A percentile compares a stretch with the other conserved stretches of the same genome.
Evolutionary conservation across 2,888 invertebrate genomes (phyloP).

Genomic region (Nemoura dubitans): DNA sequence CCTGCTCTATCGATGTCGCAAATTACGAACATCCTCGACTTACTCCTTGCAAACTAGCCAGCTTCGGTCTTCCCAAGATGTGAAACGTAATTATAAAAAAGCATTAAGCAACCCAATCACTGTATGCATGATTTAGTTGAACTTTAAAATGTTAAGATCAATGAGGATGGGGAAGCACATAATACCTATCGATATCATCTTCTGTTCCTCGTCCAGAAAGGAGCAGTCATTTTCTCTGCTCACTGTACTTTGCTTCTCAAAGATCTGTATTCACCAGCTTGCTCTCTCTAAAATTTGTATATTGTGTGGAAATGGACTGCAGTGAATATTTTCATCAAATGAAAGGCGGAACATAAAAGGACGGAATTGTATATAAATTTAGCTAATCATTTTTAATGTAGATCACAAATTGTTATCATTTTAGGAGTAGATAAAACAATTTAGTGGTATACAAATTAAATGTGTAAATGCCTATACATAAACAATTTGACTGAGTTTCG

Average conservation of each 20-base stretch:
- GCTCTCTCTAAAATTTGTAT: neutral
- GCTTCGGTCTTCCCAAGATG: neutral
- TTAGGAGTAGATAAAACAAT: neutral
- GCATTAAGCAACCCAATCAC: neutral
- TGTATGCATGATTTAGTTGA: neutral
- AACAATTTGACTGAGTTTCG: neutral
- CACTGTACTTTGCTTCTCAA: neutral
- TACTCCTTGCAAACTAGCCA: neutral
- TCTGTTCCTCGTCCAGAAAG: neutral
- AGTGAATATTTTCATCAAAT: constrained; percentile 3
- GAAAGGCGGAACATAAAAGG: neutral
- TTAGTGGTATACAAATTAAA: neutral
- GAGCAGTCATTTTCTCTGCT: neutral
- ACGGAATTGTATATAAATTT: neutral
- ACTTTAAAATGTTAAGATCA: neutral
- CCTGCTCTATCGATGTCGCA: neutral
- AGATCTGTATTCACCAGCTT: neutral
- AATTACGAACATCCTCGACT: neutral
- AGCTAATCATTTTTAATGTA: neutral
- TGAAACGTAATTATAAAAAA: neutral
- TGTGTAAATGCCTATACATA: neutral
- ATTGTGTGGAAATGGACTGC: neutral
- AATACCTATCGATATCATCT: neutral
- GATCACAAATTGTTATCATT: neutral
- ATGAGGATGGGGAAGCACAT: neutral